Conservation (phyloP, 2,797 vertebrate genomes). For the Triplophysa yarkandensis region DNA sequence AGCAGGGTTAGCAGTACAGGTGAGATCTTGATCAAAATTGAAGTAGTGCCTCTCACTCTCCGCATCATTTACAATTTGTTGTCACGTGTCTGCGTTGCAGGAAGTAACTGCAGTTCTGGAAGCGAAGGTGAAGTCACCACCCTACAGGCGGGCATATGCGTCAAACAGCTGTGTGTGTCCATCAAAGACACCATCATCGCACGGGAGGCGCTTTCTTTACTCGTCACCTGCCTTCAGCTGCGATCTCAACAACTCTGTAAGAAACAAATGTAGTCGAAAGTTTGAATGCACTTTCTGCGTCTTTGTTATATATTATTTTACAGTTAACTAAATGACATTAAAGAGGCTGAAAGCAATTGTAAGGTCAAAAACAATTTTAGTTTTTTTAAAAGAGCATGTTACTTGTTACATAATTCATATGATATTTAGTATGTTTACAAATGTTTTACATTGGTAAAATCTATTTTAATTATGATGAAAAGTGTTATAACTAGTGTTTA, state of each 20-base stretch:
- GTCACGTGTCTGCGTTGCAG: conserved; percentile 67
- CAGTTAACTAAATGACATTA: too few relatives aligned
- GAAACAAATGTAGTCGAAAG: conserved; percentile 26
- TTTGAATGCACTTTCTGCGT: not conserved
- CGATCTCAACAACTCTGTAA: conserved; percentile 95
- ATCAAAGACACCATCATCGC: conserved; percentile 97
- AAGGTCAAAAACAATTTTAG: too few relatives aligned
- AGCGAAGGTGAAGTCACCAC: conserved; percentile 93
- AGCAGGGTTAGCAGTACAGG: conserved; percentile 97
- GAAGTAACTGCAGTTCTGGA: conserved; percentile 97
- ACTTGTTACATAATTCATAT: too few relatives aligned
- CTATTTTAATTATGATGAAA: too few relatives aligned
- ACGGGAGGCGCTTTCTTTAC: conserved; percentile 92
- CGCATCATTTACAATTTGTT: not conserved
- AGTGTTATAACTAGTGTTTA: too few relatives aligned
- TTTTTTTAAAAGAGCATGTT: too few relatives aligned
- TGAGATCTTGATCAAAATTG: conserved; percentile 59
- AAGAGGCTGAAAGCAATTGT: too few relatives aligned
- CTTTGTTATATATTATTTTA: too few relatives aligned
- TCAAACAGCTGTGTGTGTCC: conserved; percentile 91
- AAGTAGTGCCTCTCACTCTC: not conserved
- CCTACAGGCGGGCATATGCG: conserved; percentile 94
- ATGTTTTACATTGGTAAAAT: too few relatives aligned
- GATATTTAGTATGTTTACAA: too few relatives aligned
- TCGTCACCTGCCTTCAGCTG: conserved; percentile 96